Conservation (phyloP, 2,888 invertebrate genomes). For the Drosophila birchii region DNA sequence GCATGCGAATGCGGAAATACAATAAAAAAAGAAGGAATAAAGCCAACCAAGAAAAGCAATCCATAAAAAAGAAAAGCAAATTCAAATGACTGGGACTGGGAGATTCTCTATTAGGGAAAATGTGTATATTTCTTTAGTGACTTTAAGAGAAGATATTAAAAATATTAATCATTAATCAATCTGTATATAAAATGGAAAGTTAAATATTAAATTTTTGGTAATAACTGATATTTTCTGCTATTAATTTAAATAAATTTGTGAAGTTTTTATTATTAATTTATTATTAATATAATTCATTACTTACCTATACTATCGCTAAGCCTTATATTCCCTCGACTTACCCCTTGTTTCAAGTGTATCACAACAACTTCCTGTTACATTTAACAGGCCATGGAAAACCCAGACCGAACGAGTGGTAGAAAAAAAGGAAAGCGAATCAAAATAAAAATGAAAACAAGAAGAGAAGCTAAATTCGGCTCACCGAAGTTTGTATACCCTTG, state of each 20-base stretch:
- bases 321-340: background rate
- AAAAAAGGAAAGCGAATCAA: constrained; percentile 3
- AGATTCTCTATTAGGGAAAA: constrained; percentile 1
- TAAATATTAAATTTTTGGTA: too few species aligned
- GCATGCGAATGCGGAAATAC: constrained; percentile 51
- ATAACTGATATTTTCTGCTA: too few species aligned
- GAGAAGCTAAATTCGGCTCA: too few species aligned
- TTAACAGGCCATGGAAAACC: constrained; percentile 15
- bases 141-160: too few species aligned
- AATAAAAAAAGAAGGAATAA: constrained; percentile 2
- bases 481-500: too few species aligned
- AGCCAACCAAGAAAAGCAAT: constrained; percentile 19
- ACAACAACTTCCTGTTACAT: constrained; percentile 24
- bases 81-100: background rate
- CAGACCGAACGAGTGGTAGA: constrained; percentile 25
- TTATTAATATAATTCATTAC: too few species aligned
- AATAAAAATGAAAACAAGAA: too few species aligned
- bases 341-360: background rate
- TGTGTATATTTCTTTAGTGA: background rate
- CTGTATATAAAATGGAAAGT: too few species aligned
- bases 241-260: too few species aligned
- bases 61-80: constrained; percentile 13
- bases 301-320: background rate
- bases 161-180: too few species aligned
- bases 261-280: too few species aligned